Evolutionary conservation across 1,140 invertebrate species (phyloP), one percentile per base, ranked within the genome.

Genomic region (Lordiphosa clarofinis): DNA sequence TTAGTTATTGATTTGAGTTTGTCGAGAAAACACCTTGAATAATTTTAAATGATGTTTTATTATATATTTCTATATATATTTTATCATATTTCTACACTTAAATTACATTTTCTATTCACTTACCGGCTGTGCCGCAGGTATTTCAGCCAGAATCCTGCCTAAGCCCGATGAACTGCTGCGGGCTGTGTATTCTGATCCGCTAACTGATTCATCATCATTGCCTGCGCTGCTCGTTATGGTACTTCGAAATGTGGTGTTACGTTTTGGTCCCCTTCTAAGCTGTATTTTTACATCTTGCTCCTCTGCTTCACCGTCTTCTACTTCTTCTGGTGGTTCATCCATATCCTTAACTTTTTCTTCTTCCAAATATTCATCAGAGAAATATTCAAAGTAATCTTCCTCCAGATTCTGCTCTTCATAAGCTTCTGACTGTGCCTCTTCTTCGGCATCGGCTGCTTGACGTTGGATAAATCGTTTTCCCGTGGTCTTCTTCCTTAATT

Each of bases 331-430:
- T 10, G 28, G 1, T 7, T 46, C 43, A 12, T 31, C 6, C 7
- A 1, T 5, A 46, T 12, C 24, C 8, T 4, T 2, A 11, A 28
- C 8, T 4, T 33, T 5, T 12, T 33, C 24, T 10, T 46, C 43
- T 13, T 46, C 43, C 4, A 46, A 4, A 46, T 46, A 46, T 31
- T 46, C 43, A 13, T 31, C 24, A 12, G 4, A 13, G 24, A 12
- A 31, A 28, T 46, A 11, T 8, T 46, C 43, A 11, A 8, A 11
- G 5, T 28, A 46, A 6, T 13, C 24, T 7, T 12, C 21, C 7
- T 46, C 43, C 4, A 8, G 11, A 0, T 46, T 28, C 1, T 33
- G 24, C 5, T 31, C 24, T 5, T 13, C 21, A 31, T n/a, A 12
- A 12, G 1, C 4, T 43, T 28, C 21, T 21, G 6, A 13, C 8